Evolutionary conservation across 2,113 vertebrate genomes (phyloP).

Genomic region (Eolophus roseicapilla): DNA sequence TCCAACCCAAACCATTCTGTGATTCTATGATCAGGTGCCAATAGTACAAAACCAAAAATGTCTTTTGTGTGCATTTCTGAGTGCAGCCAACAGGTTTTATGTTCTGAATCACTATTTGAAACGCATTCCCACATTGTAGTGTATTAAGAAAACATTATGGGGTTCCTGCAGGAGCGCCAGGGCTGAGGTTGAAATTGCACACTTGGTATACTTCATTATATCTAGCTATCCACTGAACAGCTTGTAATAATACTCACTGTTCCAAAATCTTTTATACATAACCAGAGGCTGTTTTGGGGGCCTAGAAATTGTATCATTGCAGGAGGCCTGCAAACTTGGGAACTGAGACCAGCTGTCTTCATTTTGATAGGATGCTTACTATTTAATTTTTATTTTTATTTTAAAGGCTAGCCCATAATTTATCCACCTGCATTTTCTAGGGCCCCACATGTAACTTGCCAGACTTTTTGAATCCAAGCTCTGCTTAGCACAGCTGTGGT

Average conservation of each 20-base stretch:
- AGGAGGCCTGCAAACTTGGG: background rate
- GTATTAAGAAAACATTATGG: background rate
- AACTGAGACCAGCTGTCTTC: background rate
- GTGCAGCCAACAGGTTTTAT: background rate
- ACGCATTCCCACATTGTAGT: background rate
- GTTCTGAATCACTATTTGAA: background rate
- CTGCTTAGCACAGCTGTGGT: too few relatives aligned
- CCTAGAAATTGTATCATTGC: background rate
- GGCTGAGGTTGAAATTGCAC: background rate
- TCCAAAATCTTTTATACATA: background rate
- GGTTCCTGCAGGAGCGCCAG: background rate
- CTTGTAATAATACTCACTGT: background rate
- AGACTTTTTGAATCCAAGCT: background rate
- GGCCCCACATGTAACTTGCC: background rate
- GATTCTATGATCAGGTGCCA: too few relatives aligned
- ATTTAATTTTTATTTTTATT: background rate
- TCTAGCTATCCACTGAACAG: background rate
- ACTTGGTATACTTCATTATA: background rate
- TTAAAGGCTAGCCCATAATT: background rate
- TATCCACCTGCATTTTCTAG: background rate
- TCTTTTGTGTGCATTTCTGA: background rate
- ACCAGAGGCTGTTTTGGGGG: background rate
- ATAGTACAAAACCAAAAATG: rapidly evolving
- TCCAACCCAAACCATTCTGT: too few relatives aligned
- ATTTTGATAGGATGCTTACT: background rate